A percentile compares a stretch with the other conserved stretches of the same genome.
phyloP scores from a whole-genome alignment of 2,888 invertebrate genomes.

The Opisthograptis luteolata region DNA sequence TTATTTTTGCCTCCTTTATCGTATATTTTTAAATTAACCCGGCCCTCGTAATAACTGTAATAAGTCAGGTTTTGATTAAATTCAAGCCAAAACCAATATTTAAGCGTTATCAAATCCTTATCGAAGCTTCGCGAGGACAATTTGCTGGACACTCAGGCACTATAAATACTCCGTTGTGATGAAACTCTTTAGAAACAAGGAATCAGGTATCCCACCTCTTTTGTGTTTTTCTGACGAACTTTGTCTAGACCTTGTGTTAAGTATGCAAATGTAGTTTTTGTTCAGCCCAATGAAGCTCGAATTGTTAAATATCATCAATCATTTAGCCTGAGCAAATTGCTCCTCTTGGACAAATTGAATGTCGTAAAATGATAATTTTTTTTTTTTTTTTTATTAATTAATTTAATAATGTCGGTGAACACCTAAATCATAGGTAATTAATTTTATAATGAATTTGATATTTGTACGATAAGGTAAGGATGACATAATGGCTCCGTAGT shows the following conservation, averaged over 20 bases:
- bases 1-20: constrained; percentile 77
- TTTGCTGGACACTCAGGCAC: constrained; percentile 40
- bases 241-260: constrained; percentile 38
- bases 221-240: constrained; percentile 37
- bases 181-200: neutral
- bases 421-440: constrained; percentile 11
- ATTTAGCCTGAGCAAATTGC: constrained; percentile 4
- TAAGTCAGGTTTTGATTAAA: constrained; percentile 77
- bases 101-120: constrained; percentile 72
- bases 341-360: constrained; percentile 1
- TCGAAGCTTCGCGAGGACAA: constrained; percentile 51
- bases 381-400: too few relatives aligned
- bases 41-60: constrained; percentile 72
- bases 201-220: constrained; percentile 42
- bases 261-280: constrained; percentile 33
- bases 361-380: constrained; percentile 11
- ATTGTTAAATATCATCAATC: constrained; percentile 1
- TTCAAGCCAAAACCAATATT: constrained; percentile 79
- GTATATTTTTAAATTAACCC: constrained; percentile 81
- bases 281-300: constrained; percentile 13
- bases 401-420: constrained; percentile 26
- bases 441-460: too few relatives aligned
- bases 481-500: too few relatives aligned
- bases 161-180: constrained; percentile 14
- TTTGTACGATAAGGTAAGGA: too few relatives aligned